These are phyloP conservation scores for Coranthus polyacanthus DNA, from an alignment of 2,797 vertebrate genomes.

Conservation along the genomic window DNA sequence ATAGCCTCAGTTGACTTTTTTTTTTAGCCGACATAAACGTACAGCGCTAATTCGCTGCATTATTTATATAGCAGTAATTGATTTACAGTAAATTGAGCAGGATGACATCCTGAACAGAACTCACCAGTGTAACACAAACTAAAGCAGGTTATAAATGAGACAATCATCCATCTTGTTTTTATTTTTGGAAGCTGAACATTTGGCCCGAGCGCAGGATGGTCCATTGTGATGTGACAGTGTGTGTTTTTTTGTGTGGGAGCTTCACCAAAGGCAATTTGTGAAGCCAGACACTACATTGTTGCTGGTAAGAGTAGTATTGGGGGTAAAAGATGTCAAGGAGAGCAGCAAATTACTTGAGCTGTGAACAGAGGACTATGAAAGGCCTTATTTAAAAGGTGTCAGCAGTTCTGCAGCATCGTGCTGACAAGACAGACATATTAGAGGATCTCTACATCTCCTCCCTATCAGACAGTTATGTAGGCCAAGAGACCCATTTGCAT, in stretches of 20 bases:
- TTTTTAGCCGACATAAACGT: conserved; percentile 12
- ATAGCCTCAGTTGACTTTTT: conserved; percentile 29
- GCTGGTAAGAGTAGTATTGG: conserved; percentile 10
- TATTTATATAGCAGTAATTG: conserved; percentile 17
- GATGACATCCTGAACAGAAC: too few species aligned
- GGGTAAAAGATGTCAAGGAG: conserved; percentile 30
- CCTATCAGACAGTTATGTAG: conserved; percentile 74
- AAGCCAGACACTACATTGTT: conserved; percentile 18
- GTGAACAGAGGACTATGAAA: conserved; percentile 35
- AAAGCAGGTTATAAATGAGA: too few species aligned
- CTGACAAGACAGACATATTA: conserved; percentile 74
- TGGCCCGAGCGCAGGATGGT: conserved; percentile 23
- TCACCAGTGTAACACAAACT: too few species aligned
- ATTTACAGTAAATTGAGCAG: conserved; percentile 24
- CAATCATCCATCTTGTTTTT: conserved; percentile 10
- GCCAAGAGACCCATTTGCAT: conserved; percentile 83
- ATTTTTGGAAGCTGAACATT: conserved; percentile 39
- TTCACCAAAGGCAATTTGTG: conserved; percentile 1
- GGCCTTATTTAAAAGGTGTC: conserved; percentile 56
- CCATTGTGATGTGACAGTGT: conserved; percentile 11
- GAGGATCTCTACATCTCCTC: conserved; percentile 71
- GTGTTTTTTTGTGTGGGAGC: conserved; percentile 19
- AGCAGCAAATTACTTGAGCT: conserved; percentile 38
- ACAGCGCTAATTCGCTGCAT: conserved; percentile 16
- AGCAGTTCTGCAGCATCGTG: conserved; percentile 66